These are phyloP conservation scores for Gastrophryne carolinensis DNA, from an alignment of 2,797 vertebrate genomes.

Conservation along the genomic window DNA sequence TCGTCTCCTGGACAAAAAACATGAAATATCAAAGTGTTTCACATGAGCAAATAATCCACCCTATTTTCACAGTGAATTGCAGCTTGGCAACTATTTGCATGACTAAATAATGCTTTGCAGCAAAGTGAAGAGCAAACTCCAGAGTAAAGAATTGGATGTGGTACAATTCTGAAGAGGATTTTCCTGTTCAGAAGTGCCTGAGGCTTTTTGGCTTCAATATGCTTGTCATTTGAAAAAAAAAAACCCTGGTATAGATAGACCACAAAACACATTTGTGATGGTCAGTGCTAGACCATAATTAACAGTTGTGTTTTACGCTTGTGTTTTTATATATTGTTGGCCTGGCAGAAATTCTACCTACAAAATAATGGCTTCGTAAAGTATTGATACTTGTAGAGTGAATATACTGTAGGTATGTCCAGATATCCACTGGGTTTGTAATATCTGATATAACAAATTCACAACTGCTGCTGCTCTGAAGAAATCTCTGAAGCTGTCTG, in stretches of 20 bases:
- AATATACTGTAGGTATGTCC: too few relatives aligned
- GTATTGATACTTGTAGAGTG: too few relatives aligned
- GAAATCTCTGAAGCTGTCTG: too few relatives aligned
- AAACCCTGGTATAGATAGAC: too few relatives aligned
- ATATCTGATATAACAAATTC: too few relatives aligned
- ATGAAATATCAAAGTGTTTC: conserved; percentile 30
- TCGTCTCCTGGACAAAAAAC: conserved; percentile 27
- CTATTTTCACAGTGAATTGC: conserved; percentile 37
- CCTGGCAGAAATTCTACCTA: too few relatives aligned
- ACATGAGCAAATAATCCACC: conserved; percentile 39
- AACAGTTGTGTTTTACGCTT: too few relatives aligned
- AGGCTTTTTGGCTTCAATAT: conserved; percentile 27
- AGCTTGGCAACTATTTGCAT: conserved; percentile 34
- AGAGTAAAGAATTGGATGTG: conserved; percentile 32
- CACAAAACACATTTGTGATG: background rate
- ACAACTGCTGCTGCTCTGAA: too few relatives aligned
- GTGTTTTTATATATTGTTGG: too few relatives aligned
- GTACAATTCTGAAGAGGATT: conserved; percentile 34
- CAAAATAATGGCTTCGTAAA: too few relatives aligned
- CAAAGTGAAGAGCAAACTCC: conserved; percentile 19
- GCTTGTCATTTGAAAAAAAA: conserved; percentile 23
- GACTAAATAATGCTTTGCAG: conserved; percentile 25
- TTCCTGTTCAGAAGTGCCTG: conserved; percentile 44
- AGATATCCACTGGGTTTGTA: too few relatives aligned
- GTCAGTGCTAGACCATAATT: background rate